A percentile compares a stretch with the other conserved stretches of the same genome.
phyloP scores from a whole-genome alignment of 1,140 invertebrate genomes.

The Gerris buenoi region DNA sequence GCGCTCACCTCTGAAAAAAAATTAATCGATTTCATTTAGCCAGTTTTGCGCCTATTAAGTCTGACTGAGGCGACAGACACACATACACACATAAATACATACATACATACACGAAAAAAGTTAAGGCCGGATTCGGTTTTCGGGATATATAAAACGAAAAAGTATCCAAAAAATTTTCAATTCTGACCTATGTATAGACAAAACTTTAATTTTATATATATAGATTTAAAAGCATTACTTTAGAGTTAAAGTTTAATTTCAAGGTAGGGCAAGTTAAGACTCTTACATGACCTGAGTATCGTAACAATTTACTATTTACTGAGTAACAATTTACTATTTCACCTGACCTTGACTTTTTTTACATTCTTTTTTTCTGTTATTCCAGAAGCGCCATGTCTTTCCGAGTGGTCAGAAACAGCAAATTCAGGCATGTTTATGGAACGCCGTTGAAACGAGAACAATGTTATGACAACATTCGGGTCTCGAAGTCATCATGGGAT shows the following conservation, averaged over 20 bases:
- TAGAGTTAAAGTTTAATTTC: background rate
- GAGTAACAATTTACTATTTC: background rate
- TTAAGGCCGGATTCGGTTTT: no score
- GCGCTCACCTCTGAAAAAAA: no score
- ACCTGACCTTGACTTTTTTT: constrained; percentile 19
- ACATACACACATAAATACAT: no score
- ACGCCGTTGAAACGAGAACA: constrained; percentile 90
- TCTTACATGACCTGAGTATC: background rate
- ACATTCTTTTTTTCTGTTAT: background rate
- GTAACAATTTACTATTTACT: background rate
- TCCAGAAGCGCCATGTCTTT: constrained; percentile 56
- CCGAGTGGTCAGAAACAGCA: constrained; percentile 86
- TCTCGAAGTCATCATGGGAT: constrained; percentile 97
- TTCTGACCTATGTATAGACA: no score
- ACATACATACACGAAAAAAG: no score
- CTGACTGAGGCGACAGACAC: no score
- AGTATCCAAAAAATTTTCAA: no score
- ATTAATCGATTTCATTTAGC: no score
- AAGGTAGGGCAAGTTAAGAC: background rate
- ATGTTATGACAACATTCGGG: constrained; percentile 97
- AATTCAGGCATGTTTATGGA: constrained; percentile 98
- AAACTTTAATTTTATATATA: no score
- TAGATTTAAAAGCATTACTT: background rate
- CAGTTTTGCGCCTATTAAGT: no score
- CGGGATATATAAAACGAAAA: no score